Evolutionary conservation across 1,140 invertebrate species (phyloP), one percentile per base, ranked within the genome.

Genomic region (Hylaeus volcanicus): DNA sequence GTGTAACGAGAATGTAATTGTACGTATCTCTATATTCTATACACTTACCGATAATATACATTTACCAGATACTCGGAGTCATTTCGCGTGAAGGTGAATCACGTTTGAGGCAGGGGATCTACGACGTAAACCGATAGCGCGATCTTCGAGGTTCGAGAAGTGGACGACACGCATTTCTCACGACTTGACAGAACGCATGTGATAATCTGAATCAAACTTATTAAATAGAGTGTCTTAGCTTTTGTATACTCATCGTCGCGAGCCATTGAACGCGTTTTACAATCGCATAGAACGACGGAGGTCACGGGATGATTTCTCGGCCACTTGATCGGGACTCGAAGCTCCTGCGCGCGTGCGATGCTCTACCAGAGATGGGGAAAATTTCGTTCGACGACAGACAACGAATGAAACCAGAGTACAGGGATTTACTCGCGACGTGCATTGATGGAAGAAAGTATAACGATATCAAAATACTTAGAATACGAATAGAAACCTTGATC

Each of bases 1-100:
- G 53, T 77, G 43, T 73, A 68, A 81, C 53, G 64, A 60, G 68
- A 78, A 65, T 80, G 78, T 63, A 81, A 70, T 82, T 77, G 63
- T 72, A 71, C 63, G 64, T 71, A 81, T 26, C 61, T 55, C 45
- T 63, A 74, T 74, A 83, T 43, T 69, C 69, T 74, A 80, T 74
- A 61, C 66, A 71, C 65, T 58, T 71, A 68, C 37, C 66, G 58
- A 58, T 79, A 66, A 9, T 66, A 84, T 68, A 65, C 74, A 58
- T 74, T 71, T 84, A 72, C 8, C 68, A n/a, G 26, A 68, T 51
- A 72, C 5, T 75, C 71, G 53, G 43, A 63, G 74, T 58, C 60
- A 61, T 72, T 78, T 64, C 12, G 8, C 15, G 37, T 37, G 15
- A 51, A 12, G 43, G 37, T 43, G 41, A 48, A 70, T 26, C 65